Base-by-base conservation (phyloP, 2,113 vertebrate genomes). In the Perca fluviatilis region DNA sequence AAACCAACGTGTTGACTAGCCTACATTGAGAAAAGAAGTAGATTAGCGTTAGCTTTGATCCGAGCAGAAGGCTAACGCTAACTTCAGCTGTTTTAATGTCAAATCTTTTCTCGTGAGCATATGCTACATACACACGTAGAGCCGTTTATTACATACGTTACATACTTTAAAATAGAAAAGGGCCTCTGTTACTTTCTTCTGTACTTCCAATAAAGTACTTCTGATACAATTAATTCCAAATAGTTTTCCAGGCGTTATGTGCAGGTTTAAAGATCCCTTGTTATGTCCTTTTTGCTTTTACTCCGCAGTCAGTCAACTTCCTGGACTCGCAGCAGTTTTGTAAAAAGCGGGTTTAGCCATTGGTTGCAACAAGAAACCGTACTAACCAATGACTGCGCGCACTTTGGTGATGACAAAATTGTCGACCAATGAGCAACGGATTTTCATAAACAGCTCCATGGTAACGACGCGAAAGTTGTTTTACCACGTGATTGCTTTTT, bases 271-370 rank as follows among this genome's bases (percentile, higher is more conserved):
- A 89, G 68, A 49, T 36, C 81, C 81, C 81, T 70, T 50, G 80
- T 50, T 65, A 10, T 1, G 63, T 81, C 54, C 57, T 72, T 75
- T 83, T 65, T 46, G 51, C 57, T 72, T 75, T 84, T 65, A 50
- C 57, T 33, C 30, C 12, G 43, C 58, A 58, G 23, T 18, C 58
- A 82, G 82, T 77, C 58, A 91, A 93, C 90, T 95, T 95, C 95
- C 94, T 90, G 92, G 43, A 80, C 71, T 76, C 13, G 25, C 49
- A 33, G 53, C 71, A 69, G 85, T 96, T 43, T 96, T 95, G 93
- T 94, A 96, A 93, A 91, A 95, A 93, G 92, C 92, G 81, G 88
- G 61, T 54, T 46, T 82, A 75, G n/a, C 61, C 10, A 96, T 95
- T 96, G 95, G 95, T 71, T 79, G 10, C 15, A 47, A 56, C 0